phyloP scores from a whole-genome alignment of 1,140 invertebrate genomes.

The Ladona fulva region DNA sequence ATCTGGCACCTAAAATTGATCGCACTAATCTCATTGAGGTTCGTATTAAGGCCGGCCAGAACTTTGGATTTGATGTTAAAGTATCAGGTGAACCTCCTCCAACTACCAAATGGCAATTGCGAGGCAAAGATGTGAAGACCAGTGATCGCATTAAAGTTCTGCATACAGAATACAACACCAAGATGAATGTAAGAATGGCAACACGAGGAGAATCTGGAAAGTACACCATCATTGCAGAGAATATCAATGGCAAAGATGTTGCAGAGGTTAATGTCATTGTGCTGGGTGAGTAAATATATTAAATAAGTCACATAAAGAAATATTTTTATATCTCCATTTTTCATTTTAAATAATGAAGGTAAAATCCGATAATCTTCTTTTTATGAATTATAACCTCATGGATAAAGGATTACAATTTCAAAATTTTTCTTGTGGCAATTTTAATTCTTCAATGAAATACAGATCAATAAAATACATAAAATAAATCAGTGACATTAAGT shows the following conservation, averaged over 20 bases:
- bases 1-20: constrained; percentile 79
- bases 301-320: too few relatives aligned
- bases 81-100: constrained; percentile 80
- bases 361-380: too few relatives aligned
- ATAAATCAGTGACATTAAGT: too few relatives aligned
- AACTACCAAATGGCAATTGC: constrained; percentile 76
- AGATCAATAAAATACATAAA: too few relatives aligned
- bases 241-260: constrained; percentile 83
- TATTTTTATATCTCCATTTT: too few relatives aligned
- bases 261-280: constrained; percentile 89
- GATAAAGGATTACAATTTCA: too few relatives aligned
- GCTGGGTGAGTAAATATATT: constrained; percentile 45
- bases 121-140: constrained; percentile 60
- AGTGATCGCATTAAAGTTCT: constrained; percentile 63
- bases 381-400: too few relatives aligned
- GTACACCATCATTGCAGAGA: constrained; percentile 88
- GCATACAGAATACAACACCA: constrained; percentile 83
- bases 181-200: constrained; percentile 74
- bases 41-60: constrained; percentile 81
- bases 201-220: constrained; percentile 80
- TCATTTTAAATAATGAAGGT: too few relatives aligned
- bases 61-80: constrained; percentile 71
- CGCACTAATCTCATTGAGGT: constrained; percentile 75
- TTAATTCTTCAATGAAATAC: too few relatives aligned
- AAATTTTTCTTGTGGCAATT: too few relatives aligned